Percentiles rank a stretch among this genome's conserved stretches.
phyloP scores from a whole-genome alignment of 1,140 invertebrate genomes.

The Goniozus legneri region DNA sequence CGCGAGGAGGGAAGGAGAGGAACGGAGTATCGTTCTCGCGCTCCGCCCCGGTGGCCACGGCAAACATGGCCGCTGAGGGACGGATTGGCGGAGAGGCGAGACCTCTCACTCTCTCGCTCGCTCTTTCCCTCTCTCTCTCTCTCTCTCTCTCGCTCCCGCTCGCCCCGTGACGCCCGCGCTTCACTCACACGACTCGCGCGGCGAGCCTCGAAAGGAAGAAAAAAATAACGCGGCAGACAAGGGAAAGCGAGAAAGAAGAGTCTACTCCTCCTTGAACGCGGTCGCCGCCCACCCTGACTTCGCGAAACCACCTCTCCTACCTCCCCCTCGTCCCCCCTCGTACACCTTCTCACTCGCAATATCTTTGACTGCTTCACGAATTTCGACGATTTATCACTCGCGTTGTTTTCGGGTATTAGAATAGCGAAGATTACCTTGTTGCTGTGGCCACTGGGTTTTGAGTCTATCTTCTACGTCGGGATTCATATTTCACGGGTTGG shows the following conservation, averaged over 20 bases:
- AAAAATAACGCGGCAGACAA: too few relatives aligned
- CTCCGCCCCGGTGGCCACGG: constrained; percentile 50
- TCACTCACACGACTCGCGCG: constrained; percentile 41
- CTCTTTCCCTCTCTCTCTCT: constrained; percentile 48
- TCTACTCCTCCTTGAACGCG: constrained; percentile 28
- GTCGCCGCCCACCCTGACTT: constrained; percentile 34
- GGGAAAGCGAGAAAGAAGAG: too few relatives aligned
- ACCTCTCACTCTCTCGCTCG: constrained; percentile 44
- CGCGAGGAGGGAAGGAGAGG: constrained; percentile 6
- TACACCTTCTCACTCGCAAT: constrained; percentile 7
- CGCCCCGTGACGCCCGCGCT: constrained; percentile 50
- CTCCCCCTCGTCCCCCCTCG: not conserved
- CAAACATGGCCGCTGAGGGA: constrained; percentile 54
- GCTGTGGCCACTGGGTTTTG: too few relatives aligned
- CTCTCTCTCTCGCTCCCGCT: constrained; percentile 41
- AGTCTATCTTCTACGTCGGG: too few relatives aligned
- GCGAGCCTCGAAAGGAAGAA: too few relatives aligned
- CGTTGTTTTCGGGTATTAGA: too few relatives aligned
- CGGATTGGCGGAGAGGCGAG: constrained; percentile 53
- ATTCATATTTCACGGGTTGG: too few relatives aligned
- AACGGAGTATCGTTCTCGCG: constrained; percentile 13
- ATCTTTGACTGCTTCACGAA: constrained; percentile 2
- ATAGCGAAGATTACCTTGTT: too few relatives aligned
- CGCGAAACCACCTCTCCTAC: constrained; percentile 14
- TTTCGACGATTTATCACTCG: too few relatives aligned